Conservation (phyloP, 2,797 vertebrate species). For the Triplophysa yarkandensis region DNA sequence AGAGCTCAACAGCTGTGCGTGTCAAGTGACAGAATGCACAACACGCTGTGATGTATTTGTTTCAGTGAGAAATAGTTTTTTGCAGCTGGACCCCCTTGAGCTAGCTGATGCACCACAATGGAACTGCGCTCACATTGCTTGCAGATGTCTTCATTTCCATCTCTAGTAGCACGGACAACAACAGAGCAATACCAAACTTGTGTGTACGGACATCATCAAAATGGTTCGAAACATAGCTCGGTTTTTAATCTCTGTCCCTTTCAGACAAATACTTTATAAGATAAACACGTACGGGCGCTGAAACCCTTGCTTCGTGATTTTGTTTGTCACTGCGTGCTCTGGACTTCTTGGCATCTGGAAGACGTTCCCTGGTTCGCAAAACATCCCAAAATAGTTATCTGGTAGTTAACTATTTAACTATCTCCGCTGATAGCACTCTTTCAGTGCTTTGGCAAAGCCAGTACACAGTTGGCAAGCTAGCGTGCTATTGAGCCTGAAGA, state of each 20-base stretch:
- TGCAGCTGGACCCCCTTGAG: slow-evolving; percentile 58
- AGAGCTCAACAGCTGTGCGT: slow-evolving; percentile 66
- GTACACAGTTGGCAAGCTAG: slow-evolving; percentile 31
- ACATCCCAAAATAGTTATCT: slow-evolving; percentile 56
- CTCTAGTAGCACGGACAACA: slow-evolving; percentile 47
- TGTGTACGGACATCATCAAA: slow-evolving; percentile 45
- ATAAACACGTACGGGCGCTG: slow-evolving; percentile 45
- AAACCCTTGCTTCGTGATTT: slow-evolving; percentile 39
- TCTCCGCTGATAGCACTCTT: slow-evolving; percentile 17
- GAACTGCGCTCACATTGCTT: slow-evolving; percentile 52
- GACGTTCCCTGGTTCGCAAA: slow-evolving; percentile 29
- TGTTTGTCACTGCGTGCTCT: slow-evolving; percentile 24
- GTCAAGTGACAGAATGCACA: slow-evolving; percentile 65
- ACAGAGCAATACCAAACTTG: slow-evolving; percentile 28
- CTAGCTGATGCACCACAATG: slow-evolving; percentile 56
- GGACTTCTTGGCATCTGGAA: slow-evolving; percentile 54
- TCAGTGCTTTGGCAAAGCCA: slow-evolving; percentile 31
- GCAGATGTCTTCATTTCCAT: slow-evolving; percentile 65
- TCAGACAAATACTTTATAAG: slow-evolving; percentile 55
- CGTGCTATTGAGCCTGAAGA: slow-evolving; percentile 34
- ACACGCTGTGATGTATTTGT: slow-evolving; percentile 67
- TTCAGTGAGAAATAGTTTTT: slow-evolving; percentile 67
- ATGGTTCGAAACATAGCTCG: slow-evolving; percentile 46
- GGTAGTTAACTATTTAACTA: slow-evolving; percentile 32
- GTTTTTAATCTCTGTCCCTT: slow-evolving; percentile 48